Conservation (phyloP, 2,113 vertebrate species). For the Galemys pyrenaicus region DNA sequence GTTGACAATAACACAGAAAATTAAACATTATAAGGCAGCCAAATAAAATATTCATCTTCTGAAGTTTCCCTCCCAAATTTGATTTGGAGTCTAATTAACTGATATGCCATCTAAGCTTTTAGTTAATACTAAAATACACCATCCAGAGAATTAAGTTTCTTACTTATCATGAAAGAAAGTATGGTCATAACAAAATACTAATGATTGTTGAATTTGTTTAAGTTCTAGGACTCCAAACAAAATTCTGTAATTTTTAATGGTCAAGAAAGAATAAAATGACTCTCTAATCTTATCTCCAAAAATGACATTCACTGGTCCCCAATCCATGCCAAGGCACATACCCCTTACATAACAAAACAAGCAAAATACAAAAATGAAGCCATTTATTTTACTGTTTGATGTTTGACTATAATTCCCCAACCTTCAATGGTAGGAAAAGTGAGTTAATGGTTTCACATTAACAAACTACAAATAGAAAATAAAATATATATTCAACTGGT, state of each 20-base stretch:
- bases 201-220: not conserved
- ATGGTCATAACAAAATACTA: slow-evolving; percentile 6
- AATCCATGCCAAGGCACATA: not conserved
- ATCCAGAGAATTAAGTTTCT: slow-evolving; percentile 7
- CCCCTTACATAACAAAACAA: not conserved
- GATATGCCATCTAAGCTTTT: not conserved
- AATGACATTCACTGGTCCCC: not conserved
- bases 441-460: not conserved
- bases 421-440: not conserved
- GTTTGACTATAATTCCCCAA: not conserved
- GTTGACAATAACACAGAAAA: slow-evolving; percentile 36
- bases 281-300: not conserved
- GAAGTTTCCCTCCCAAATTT: slow-evolving; percentile 15
- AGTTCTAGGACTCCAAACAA: not conserved
- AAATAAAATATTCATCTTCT: slow-evolving; percentile 5
- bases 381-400: not conserved
- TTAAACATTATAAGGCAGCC: not conserved
- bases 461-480: not conserved
- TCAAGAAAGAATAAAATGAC: not conserved
- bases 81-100: slow-evolving; percentile 21
- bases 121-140: not conserved
- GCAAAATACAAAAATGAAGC: not conserved
- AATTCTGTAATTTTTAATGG: not conserved
- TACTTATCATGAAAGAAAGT: not conserved
- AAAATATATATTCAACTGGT: not conserved